Evolutionary conservation across 2,888 invertebrate species (phyloP).

Genomic region (Andrena bucephala): DNA sequence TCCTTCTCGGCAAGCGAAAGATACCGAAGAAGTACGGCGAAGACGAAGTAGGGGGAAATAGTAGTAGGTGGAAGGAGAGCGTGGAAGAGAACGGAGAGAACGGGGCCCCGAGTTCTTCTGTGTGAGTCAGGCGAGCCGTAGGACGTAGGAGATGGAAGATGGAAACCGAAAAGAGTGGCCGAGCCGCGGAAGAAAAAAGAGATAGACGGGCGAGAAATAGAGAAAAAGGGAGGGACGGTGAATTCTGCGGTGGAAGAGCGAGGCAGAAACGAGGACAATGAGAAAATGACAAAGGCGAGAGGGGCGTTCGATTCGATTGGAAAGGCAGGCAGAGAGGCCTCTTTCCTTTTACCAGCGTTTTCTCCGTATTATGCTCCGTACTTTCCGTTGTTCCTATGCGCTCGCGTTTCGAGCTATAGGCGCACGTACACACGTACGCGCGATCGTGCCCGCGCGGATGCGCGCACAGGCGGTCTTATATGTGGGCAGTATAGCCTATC

Average conservation of each 20-base stretch:
- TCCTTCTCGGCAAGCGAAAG: conserved; percentile 23
- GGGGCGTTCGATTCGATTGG: conserved; percentile 81
- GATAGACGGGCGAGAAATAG: conserved; percentile 40
- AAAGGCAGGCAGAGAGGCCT: conserved; percentile 80
- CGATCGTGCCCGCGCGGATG: conserved; percentile 22
- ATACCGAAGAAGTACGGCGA: not conserved
- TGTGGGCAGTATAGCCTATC: conserved; percentile 34
- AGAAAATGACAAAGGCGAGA: conserved; percentile 80
- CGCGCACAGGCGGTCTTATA: conserved; percentile 9
- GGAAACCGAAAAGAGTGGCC: conserved; percentile 52
- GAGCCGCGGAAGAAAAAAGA: conserved; percentile 37
- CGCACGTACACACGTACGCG: conserved; percentile 5
- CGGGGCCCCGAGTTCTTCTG: conserved; percentile 40
- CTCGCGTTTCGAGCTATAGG: conserved; percentile 36
- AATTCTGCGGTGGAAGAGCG: conserved; percentile 63
- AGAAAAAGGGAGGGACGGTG: conserved; percentile 60
- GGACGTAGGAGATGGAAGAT: conserved; percentile 56
- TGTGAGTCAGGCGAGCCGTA: conserved; percentile 60
- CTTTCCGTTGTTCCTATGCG: conserved; percentile 76
- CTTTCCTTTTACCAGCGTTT: conserved; percentile 80
- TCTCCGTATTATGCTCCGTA: conserved; percentile 79
- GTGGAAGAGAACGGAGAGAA: conserved; percentile 27
- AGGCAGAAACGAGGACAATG: conserved; percentile 81
- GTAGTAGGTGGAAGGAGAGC: not conserved
- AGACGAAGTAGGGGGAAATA: conserved; percentile 16